A percentile compares a stretch with the other conserved stretches of the same genome.
phyloP scores from a whole-genome alignment of 2,113 vertebrate species.

The Seriola quinqueradiata region DNA sequence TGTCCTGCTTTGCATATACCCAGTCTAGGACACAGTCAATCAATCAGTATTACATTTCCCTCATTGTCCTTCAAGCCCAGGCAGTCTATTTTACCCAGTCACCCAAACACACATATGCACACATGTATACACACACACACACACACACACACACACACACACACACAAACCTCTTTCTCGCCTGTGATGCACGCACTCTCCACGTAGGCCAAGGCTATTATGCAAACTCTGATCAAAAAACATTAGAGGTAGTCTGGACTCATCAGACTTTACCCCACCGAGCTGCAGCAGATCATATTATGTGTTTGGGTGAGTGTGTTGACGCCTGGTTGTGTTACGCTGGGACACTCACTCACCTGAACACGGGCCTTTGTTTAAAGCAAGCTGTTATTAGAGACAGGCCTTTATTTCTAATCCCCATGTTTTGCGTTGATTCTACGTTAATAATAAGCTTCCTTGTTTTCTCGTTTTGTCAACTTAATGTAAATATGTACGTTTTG shows the following conservation, averaged over 20 bases:
- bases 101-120: constrained; percentile 6
- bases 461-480: neutral
- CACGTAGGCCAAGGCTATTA: neutral
- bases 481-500: too few relatives aligned
- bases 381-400: neutral
- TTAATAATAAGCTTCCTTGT: neutral
- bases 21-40: constrained; percentile 78
- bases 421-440: neutral
- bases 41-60: constrained; percentile 83
- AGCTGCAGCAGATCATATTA: neutral
- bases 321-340: neutral
- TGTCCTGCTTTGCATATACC: constrained; percentile 60
- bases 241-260: constrained; percentile 16
- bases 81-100: constrained; percentile 58
- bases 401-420: neutral
- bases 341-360: neutral
- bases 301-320: neutral
- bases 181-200: neutral
- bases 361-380: neutral
- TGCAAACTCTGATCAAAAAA: constrained; percentile 29
- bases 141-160: constrained; percentile 1
- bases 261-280: neutral
- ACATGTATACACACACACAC: neutral
- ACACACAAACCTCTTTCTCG: neutral
- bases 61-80: constrained; percentile 79